A percentile compares a stretch with the other conserved stretches of the same genome.
These are phyloP conservation scores for Hyphantria cunea DNA, from an alignment of 1,140 invertebrate species.

Conservation along the genomic window DNA sequence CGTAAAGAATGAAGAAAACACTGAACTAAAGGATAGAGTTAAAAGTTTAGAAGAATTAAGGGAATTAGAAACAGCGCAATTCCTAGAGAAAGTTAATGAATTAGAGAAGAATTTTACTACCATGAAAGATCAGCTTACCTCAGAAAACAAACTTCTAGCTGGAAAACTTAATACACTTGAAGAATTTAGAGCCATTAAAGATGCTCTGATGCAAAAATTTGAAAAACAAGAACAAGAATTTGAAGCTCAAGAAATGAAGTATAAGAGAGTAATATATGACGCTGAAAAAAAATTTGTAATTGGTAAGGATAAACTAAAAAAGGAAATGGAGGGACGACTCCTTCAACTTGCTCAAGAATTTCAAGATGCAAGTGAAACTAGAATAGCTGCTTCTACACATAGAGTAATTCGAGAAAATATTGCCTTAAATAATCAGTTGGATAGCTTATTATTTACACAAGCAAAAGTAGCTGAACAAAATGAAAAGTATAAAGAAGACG, in stretches of 20 bases:
- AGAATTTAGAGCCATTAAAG: slow-evolving; percentile 91
- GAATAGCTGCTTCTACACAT: slow-evolving; percentile 93
- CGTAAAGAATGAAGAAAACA: slow-evolving; percentile 88
- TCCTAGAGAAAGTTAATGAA: slow-evolving; percentile 83
- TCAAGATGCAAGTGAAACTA: slow-evolving; percentile 90
- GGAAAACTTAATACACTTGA: slow-evolving; percentile 94
- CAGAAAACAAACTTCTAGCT: slow-evolving; percentile 92
- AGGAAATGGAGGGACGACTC: slow-evolving; percentile 91
- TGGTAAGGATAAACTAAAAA: slow-evolving; percentile 92
- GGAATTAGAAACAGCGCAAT: slow-evolving; percentile 84
- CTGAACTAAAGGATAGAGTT: slow-evolving; percentile 89
- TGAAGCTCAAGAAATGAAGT: slow-evolving; percentile 87
- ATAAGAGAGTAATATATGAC: slow-evolving; percentile 89
- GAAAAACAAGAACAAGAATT: slow-evolving; percentile 89
- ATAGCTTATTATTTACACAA: slow-evolving; percentile 84
- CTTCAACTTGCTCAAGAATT: slow-evolving; percentile 91
- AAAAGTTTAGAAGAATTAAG: slow-evolving; percentile 86
- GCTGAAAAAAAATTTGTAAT: slow-evolving; percentile 92
- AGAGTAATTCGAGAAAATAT: slow-evolving; percentile 91
- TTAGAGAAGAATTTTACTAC: slow-evolving; percentile 88
- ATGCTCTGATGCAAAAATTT: slow-evolving; percentile 91
- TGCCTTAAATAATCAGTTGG: slow-evolving; percentile 89
- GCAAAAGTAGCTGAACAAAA: slow-evolving; percentile 81
- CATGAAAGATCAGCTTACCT: slow-evolving; percentile 91
- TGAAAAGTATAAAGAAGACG: slow-evolving; percentile 79